Base-by-base conservation (phyloP, 2,113 vertebrate genomes). In the Gracilinanus agilis region DNA sequence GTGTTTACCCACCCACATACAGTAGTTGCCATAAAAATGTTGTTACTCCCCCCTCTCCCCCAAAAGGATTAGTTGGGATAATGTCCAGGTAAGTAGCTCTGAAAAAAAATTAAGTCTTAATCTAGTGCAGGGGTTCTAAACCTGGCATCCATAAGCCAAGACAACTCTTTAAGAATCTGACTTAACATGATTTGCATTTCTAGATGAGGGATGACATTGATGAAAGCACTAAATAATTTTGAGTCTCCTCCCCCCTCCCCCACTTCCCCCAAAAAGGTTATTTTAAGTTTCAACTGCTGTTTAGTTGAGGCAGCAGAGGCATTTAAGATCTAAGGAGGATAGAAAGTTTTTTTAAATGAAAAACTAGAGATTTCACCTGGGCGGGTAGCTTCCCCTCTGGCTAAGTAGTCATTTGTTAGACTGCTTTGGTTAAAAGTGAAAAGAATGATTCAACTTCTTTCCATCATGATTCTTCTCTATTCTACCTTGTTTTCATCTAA, bases 381-480 rank as follows among this genome's bases (percentile, higher is more conserved):
- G 58, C 90, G 54, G 83, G 93, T 95, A 93, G 83, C 24, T 94
- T 3, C 90, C 55, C 54, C 83, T 92, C 90, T 92, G 92, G 49
- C 49, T 49, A 49, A 96, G 91, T 96, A 93, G 95, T 95, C 91
- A 95, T 95, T 91, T 88, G 96, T 97, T 44, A 94, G 8, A 93
- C 16, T 94, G 83, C n/a, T 83, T 83, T 12, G 6, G 67, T 23
- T 61, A 53, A 95, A 95, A 93, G 61, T 94, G 75, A 94, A 94
- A 97, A 75, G 6, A 95, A 94, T 93, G 89, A 90, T 90, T 95
- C 89, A 90, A 3, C 88, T 27, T 95, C 90, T 95, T 96, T 97
- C 83, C 19, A 55, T 93, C 95, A 91, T 97, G 93, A 83, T 93
- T 92, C 93, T 92, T 98, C 40, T n/a, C 92, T 97, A 93, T 93